Conservation (phyloP, 2,888 invertebrate genomes). For the Lithophane semibrunnea region DNA sequence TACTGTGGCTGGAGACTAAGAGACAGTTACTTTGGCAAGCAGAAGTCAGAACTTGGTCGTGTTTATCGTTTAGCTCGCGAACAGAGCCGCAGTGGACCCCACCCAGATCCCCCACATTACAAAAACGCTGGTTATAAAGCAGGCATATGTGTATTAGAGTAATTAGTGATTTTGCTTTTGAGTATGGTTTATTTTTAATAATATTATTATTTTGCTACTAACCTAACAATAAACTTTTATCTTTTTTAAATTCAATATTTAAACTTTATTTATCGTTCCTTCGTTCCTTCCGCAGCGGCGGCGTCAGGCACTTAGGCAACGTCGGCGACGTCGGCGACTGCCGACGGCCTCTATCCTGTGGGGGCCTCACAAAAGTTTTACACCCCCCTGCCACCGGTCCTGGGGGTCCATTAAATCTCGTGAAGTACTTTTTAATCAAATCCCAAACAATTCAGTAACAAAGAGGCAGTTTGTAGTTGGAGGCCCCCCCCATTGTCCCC, state of each 20-base stretch:
- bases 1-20: conserved; percentile 48
- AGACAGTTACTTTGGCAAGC: conserved; percentile 25
- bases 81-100: conserved; percentile 31
- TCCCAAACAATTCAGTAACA: too few species aligned
- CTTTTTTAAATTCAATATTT: not conserved
- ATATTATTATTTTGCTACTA: not conserved
- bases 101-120: conserved; percentile 43
- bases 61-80: conserved; percentile 34
- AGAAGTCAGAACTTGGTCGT: conserved; percentile 23
- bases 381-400: too few species aligned
- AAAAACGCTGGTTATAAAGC: not conserved
- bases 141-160: conserved; percentile 14
- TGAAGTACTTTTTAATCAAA: too few species aligned
- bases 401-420: too few species aligned
- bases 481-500: too few species aligned
- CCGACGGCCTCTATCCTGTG: too few species aligned
- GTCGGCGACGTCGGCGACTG: too few species aligned
- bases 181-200: conserved; percentile 8
- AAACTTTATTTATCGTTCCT: not conserved
- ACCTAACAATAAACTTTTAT: not conserved
- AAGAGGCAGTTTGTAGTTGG: too few species aligned
- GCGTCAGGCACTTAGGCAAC: too few species aligned
- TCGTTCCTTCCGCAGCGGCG: not conserved
- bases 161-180: conserved; percentile 11
- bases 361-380: too few species aligned